Conservation (phyloP, 2,797 vertebrate species). For the Bufotes viridis region DNA sequence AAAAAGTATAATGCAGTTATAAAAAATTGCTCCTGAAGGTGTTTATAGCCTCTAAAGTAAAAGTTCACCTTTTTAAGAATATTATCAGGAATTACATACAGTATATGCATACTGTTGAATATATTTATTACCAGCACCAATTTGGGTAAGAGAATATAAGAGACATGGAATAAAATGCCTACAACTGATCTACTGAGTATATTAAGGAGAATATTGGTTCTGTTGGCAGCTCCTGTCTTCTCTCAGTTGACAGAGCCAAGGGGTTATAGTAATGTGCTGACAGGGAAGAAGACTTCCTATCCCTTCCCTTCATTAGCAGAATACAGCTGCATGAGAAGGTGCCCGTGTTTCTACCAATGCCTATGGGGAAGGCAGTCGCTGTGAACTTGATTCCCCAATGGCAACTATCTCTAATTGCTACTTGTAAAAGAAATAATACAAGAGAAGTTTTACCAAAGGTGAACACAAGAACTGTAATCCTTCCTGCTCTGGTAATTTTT, state of each 20-base stretch:
- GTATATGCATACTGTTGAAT: not conserved
- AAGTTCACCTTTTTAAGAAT: too few species aligned
- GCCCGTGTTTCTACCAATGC: not conserved
- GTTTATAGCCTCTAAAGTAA: not conserved
- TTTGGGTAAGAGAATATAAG: not conserved
- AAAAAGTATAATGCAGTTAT: too few species aligned
- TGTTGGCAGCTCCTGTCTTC: not conserved
- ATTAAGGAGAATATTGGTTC: not conserved
- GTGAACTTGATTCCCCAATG: not conserved
- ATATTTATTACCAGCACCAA: not conserved
- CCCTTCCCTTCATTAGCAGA: not conserved
- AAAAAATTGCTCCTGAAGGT: too few species aligned
- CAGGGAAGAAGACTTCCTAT: not conserved
- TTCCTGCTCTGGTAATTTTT: too few species aligned
- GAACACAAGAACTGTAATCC: too few species aligned
- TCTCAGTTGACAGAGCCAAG: not conserved
- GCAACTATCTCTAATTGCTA: not conserved
- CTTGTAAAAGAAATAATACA: not conserved
- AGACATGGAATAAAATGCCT: not conserved
- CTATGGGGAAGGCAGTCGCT: not conserved
- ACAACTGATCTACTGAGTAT: not conserved
- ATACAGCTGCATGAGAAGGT: not conserved
- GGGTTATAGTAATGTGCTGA: not conserved
- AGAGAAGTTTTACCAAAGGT: not conserved
- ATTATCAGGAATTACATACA: not conserved